Base-by-base conservation (phyloP, 2,113 vertebrate genomes). In the Spea bombifrons region DNA sequence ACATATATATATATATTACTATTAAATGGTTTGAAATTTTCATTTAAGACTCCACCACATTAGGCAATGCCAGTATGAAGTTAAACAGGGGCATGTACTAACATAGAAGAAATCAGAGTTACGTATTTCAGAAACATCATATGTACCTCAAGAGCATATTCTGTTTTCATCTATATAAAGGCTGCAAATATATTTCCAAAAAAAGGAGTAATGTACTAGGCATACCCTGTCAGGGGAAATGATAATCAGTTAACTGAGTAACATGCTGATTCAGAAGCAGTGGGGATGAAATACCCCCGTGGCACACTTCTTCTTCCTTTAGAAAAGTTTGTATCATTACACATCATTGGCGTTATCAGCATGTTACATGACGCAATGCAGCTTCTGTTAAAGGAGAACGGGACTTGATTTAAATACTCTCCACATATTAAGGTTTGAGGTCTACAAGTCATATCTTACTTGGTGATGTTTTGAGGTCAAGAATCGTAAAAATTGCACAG, bases 211-310 rank as follows among this genome's bases (percentile, higher is more conserved):
- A 73, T 72, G 69, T 57, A 66, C 43, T 17, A 46, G 16, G 16
- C 52, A 68, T 80, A 49, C 66, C 8, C 64, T 67, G 30, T 73
- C 50, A 5, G 65, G 71, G 71, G 52, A 80, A 63, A 73, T 61
- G 13, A 17, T 80, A 73, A 80, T 80, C 63, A 73, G 77, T 50
- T 57, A 80, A 57, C 55, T 67, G 77, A 67, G 71, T 67, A 80
- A 67, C 77, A 80, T 80, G 77, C 77, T 80, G 77, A 73, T 80
- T 80, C 77, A 73, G 77, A 73, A 80, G 63, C 77, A 80, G 71
- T 73, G 71, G 71, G 64, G 45, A 73, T 80, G 45, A 63, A 59
- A 80, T 80, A 67, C 71, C 77, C 77, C 77, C 77, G 77, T 73
- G 71, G 77, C 71, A 73, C 15, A 72, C 49, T 80, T 80, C 71